phyloP scores from a whole-genome alignment of 1,140 invertebrate species.

The Ladona fulva region DNA sequence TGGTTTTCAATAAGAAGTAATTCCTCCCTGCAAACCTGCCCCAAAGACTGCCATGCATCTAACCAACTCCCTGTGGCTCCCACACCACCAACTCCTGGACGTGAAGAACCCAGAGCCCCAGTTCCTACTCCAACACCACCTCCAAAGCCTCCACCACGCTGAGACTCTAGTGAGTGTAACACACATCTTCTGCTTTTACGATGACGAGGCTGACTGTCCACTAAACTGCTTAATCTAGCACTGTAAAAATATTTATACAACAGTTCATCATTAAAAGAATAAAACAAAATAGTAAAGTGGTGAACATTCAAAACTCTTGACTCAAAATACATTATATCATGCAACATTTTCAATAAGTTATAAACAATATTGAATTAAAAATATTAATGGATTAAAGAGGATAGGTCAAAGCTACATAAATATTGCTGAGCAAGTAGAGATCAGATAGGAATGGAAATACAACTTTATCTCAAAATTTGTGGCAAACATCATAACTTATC shows the following conservation, averaged over 20 bases:
- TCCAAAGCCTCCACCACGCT: constrained; percentile 49
- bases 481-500: too few relatives aligned
- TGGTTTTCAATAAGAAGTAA: constrained; percentile 76
- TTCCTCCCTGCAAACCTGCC: constrained; percentile 69
- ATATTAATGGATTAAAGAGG: too few relatives aligned
- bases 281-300: too few relatives aligned
- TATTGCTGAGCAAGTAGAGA: too few relatives aligned
- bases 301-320: too few relatives aligned
- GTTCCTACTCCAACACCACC: constrained; percentile 20
- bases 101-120: neutral
- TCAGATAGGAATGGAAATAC: too few relatives aligned
- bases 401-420: too few relatives aligned
- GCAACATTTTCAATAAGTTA: too few relatives aligned
- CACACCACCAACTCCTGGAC: neutral
- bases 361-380: too few relatives aligned
- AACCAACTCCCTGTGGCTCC: constrained; percentile 53
- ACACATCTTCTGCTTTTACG: constrained; percentile 80
- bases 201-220: constrained; percentile 71
- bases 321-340: too few relatives aligned
- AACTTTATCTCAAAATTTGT: too few relatives aligned
- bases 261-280: too few relatives aligned
- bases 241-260: constrained; percentile 37
- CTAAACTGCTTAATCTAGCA: constrained; percentile 60
- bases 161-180: constrained; percentile 78
- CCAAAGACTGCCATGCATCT: constrained; percentile 82